Conservation (phyloP, 2,888 invertebrate species). For the Chymomyza procnemis region DNA sequence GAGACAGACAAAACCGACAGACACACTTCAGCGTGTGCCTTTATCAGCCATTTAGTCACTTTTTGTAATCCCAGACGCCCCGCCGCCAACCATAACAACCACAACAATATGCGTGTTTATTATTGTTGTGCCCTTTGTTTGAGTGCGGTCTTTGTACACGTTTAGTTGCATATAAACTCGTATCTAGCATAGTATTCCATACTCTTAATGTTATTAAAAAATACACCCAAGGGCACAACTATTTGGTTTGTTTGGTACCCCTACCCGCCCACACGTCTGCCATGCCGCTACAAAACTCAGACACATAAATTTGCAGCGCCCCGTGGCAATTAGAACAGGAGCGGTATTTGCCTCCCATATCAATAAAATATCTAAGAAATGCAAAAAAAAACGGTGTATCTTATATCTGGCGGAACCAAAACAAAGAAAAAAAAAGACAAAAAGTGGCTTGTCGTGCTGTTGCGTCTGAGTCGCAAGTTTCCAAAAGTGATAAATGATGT, state of each 20-base stretch:
- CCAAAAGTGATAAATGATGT: slow-evolving; percentile 70
- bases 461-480: background rate
- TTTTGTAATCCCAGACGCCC: slow-evolving; percentile 59
- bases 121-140: slow-evolving; percentile 43
- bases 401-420: background rate
- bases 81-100: slow-evolving; percentile 37
- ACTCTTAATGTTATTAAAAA: slow-evolving; percentile 73
- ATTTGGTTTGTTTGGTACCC: slow-evolving; percentile 50
- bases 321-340: slow-evolving; percentile 61
- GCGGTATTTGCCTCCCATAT: slow-evolving; percentile 13
- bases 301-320: slow-evolving; percentile 48
- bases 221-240: slow-evolving; percentile 67
- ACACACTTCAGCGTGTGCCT: slow-evolving; percentile 53
- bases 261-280: background rate
- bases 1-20: slow-evolving; percentile 25
- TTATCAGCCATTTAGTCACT: slow-evolving; percentile 72
- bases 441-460: background rate
- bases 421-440: background rate
- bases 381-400: background rate
- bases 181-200: too few relatives aligned
- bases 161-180: too few relatives aligned
- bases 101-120: slow-evolving; percentile 68
- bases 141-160: slow-evolving; percentile 40
- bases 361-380: background rate
- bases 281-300: slow-evolving; percentile 31